A percentile compares a stretch with the other conserved stretches of the same genome.
Conservation (phyloP, 2,113 vertebrate genomes). For the Dolichotis patagonum region DNA sequence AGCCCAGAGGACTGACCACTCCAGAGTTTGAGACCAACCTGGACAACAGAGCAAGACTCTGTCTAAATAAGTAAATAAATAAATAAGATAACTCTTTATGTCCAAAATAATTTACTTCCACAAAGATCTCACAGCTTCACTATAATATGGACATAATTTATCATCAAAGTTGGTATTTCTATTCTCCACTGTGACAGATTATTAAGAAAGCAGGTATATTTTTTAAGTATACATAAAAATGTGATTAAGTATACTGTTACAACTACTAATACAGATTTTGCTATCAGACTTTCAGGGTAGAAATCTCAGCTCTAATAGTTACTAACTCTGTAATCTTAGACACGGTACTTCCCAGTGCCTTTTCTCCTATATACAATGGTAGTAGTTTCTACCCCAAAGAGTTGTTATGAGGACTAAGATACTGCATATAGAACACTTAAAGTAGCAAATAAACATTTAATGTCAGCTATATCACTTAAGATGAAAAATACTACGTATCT, state of each 20-base stretch:
- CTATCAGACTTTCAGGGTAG: no score
- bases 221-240: no score
- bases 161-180: neutral
- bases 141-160: neutral
- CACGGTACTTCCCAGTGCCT: no score
- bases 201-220: neutral
- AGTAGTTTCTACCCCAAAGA: conserved; percentile 9
- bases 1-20: neutral
- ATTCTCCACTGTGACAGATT: neutral
- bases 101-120: neutral
- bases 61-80: neutral
- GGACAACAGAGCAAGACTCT: neutral
- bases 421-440: no score
- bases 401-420: no score
- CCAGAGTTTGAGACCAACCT: neutral
- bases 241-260: no score
- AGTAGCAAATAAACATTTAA: no score
- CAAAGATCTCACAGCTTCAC: neutral
- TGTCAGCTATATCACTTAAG: no score
- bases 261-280: no score
- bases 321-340: no score
- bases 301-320: no score
- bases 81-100: no score
- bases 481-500: neutral
- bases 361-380: neutral